Percentiles rank a stretch among this genome's conserved stretches.
phyloP scores from a whole-genome alignment of 2,797 vertebrate genomes.

The Perodicticus potto region DNA sequence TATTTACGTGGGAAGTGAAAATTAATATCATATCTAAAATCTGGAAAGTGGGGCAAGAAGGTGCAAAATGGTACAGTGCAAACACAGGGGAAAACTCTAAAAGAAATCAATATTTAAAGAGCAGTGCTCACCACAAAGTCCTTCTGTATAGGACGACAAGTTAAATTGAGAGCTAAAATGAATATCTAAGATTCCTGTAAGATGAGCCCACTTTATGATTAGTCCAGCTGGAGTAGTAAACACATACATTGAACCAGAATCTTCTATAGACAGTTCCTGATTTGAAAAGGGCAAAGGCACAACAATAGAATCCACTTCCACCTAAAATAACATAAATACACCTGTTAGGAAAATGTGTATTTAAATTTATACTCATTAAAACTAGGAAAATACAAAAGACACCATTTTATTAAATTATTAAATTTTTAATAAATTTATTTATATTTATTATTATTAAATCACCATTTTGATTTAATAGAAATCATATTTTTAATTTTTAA shows the following conservation, averaged over 20 bases:
- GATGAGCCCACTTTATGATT: slow-evolving; percentile 97
- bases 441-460: no score
- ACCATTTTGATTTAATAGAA: slow-evolving; percentile 12
- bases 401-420: neutral
- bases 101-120: slow-evolving; percentile 13
- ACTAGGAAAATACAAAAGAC: neutral
- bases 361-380: neutral
- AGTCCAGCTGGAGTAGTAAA: slow-evolving; percentile 95
- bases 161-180: slow-evolving; percentile 92
- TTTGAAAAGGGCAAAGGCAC: slow-evolving; percentile 94
- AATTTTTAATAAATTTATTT: no score
- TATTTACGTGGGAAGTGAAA: neutral
- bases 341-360: slow-evolving; percentile 38
- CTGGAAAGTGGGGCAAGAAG: neutral
- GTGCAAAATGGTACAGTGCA: neutral
- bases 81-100: neutral
- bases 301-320: slow-evolving; percentile 93
- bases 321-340: slow-evolving; percentile 88
- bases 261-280: slow-evolving; percentile 93
- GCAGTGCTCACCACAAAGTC: slow-evolving; percentile 95
- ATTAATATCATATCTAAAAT: neutral
- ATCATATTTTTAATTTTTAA: neutral
- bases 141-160: slow-evolving; percentile 92
- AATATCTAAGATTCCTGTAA: slow-evolving; percentile 97
- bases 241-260: slow-evolving; percentile 97